phyloP scores from a whole-genome alignment of 1,140 invertebrate species.

The Leptinotarsa lineolata region DNA sequence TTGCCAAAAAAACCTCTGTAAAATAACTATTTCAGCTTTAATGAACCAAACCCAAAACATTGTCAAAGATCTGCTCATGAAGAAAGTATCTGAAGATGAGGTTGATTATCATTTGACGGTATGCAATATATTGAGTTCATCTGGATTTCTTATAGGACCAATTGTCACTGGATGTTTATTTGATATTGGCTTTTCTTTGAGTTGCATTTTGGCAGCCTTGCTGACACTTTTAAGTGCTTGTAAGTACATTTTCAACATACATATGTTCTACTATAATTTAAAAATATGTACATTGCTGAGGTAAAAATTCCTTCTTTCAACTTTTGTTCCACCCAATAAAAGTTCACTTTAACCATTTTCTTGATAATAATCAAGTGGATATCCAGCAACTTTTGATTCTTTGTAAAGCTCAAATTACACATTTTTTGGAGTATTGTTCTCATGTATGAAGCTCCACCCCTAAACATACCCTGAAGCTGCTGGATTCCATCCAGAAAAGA shows the following conservation, averaged over 20 bases:
- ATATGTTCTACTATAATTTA: too few relatives aligned
- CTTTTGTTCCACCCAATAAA: too few relatives aligned
- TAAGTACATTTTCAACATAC: not conserved
- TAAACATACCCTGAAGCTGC: too few relatives aligned
- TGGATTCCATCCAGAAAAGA: too few relatives aligned
- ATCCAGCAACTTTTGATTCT: too few relatives aligned
- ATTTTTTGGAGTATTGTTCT: too few relatives aligned
- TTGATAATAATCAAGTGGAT: too few relatives aligned
- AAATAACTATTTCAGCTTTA: conserved; percentile 16
- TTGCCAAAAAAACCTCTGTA: not conserved
- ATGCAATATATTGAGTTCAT: conserved; percentile 32
- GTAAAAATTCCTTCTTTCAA: too few relatives aligned
- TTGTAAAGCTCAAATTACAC: too few relatives aligned
- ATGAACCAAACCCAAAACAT: conserved; percentile 33
- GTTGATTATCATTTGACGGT: conserved; percentile 22
- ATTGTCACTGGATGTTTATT: conserved; percentile 36
- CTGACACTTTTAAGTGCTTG: conserved; percentile 25
- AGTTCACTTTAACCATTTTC: too few relatives aligned
- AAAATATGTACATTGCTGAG: too few relatives aligned
- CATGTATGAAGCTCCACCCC: too few relatives aligned
- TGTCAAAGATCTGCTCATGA: conserved; percentile 28
- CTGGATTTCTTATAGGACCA: conserved; percentile 34
- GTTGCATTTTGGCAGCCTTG: conserved; percentile 27
- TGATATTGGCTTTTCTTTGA: conserved; percentile 32
- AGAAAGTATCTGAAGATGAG: conserved; percentile 27